phyloP scores from a whole-genome alignment of 2,797 vertebrate genomes.

The Manis pentadactyla region DNA sequence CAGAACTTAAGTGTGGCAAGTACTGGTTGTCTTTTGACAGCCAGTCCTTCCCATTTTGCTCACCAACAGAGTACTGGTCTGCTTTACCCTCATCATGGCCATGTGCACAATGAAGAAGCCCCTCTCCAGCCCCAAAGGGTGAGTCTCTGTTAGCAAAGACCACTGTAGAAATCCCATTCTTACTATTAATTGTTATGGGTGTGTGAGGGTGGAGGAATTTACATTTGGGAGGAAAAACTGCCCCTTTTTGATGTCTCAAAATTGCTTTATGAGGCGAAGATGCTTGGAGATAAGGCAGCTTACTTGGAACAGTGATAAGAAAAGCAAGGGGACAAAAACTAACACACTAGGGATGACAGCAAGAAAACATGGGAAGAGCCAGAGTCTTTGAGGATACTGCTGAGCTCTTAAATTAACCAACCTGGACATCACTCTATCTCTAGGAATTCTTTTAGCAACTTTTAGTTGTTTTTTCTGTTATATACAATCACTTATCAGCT shows the following conservation, averaged over 20 bases:
- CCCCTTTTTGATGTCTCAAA: neutral
- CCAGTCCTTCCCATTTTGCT: neutral
- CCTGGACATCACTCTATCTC: neutral
- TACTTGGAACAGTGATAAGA: neutral
- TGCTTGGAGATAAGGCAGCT: neutral
- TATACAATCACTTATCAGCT: neutral
- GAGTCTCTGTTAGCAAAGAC: neutral
- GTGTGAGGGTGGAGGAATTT: neutral
- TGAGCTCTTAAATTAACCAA: neutral
- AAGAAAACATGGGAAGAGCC: neutral
- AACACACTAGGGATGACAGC: neutral
- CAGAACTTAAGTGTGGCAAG: neutral
- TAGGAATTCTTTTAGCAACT: constrained; percentile 11
- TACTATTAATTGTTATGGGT: neutral
- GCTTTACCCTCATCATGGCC: neutral
- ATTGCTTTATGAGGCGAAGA: neutral
- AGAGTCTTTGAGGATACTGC: neutral
- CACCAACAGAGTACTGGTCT: neutral
- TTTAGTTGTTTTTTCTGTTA: neutral
- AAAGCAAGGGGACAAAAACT: neutral
- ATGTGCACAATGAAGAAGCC: neutral
- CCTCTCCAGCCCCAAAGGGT: neutral
- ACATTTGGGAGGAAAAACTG: neutral
- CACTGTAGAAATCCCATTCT: neutral
- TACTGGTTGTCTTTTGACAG: neutral